phyloP scores from a whole-genome alignment of 2,113 vertebrate genomes.

The Tragulus kanchil region DNA sequence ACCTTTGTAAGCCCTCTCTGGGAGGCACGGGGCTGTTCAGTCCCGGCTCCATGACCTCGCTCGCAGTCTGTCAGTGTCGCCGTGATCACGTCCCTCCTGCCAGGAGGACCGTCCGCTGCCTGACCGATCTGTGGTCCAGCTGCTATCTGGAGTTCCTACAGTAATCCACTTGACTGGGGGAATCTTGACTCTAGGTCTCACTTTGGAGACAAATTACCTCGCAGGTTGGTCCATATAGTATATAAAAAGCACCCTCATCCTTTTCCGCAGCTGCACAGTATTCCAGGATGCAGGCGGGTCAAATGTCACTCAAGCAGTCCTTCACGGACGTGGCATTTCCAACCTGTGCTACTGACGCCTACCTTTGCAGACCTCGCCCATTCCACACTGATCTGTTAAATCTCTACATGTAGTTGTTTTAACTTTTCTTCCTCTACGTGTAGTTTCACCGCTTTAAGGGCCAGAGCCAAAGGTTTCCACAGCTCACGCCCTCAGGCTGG shows the following conservation, averaged over 20 bases:
- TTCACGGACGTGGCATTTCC: background rate
- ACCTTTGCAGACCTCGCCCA: no score
- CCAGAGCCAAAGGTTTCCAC: background rate
- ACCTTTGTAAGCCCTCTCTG: background rate
- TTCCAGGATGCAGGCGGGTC: background rate
- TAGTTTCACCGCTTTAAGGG: background rate
- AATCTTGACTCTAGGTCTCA: background rate
- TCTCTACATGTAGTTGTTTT: background rate
- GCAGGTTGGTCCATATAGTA: background rate
- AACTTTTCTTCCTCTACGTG: no score
- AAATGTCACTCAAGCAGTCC: background rate
- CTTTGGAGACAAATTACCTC: background rate
- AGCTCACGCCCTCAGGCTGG: background rate
- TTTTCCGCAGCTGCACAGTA: background rate
- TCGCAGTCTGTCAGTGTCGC: background rate
- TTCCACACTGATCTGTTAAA: background rate
- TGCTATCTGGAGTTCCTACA: no score
- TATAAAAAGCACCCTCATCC: background rate
- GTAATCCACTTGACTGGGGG: no score
- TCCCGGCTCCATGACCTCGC: no score
- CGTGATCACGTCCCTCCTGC: background rate
- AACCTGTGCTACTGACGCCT: background rate
- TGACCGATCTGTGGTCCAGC: background rate
- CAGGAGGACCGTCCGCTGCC: background rate
- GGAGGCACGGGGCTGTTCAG: accelerated